Conservation (phyloP, 1,140 invertebrate species). For the Conus ventricosus region DNA sequence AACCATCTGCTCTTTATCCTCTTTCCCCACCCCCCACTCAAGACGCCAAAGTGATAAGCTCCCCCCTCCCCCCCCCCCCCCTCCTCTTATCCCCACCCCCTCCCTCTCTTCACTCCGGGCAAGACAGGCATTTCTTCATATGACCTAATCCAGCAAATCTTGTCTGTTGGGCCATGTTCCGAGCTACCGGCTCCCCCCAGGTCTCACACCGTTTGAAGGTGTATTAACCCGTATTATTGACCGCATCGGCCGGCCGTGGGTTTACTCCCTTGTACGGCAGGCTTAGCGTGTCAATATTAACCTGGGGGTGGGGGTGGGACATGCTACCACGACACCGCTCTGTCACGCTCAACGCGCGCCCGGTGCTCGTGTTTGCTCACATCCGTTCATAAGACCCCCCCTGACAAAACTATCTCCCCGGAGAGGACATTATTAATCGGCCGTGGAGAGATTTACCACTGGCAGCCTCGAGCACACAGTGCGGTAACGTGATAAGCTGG, state of each 20-base stretch:
- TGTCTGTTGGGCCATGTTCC: not conserved
- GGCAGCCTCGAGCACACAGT: not conserved
- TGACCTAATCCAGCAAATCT: too few species aligned
- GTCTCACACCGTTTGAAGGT: not conserved
- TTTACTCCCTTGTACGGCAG: not conserved
- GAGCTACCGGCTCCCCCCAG: too few species aligned
- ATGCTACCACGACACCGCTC: not conserved
- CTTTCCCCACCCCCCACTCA: not conserved
- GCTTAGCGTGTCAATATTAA: not conserved
- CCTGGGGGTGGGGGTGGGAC: not conserved
- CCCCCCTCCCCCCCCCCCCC: not conserved
- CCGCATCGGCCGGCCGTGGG: not conserved
- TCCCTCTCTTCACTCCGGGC: not conserved
- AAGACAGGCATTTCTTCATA: too few species aligned
- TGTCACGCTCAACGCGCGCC: not conserved
- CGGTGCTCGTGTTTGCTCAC: not conserved
- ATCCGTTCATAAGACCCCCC: not conserved
- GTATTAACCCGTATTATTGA: conserved; percentile 1
- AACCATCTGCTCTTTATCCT: not conserved
- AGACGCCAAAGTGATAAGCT: not conserved
- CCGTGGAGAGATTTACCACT: not conserved
- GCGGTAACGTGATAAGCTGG: not conserved
- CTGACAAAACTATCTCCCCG: not conserved
- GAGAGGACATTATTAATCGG: conserved; percentile 10
- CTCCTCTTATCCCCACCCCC: not conserved